phyloP scores from a whole-genome alignment of 1,140 invertebrate species.

The Bradysia coprophila region DNA sequence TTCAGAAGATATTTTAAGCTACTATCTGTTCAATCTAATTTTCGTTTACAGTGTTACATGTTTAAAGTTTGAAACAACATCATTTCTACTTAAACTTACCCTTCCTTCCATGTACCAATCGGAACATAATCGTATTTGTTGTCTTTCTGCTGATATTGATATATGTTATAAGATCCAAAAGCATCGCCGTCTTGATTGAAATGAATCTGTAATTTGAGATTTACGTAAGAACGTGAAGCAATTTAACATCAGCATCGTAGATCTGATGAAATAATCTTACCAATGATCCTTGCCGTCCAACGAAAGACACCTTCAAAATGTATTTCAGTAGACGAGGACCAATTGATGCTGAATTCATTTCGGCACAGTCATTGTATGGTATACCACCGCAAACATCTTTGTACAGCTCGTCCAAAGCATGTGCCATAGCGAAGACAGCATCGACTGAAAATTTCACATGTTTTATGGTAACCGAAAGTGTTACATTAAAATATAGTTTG shows the following conservation, averaged over 20 bases:
- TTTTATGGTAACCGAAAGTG: too few species aligned
- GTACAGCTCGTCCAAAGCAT: conserved; percentile 47
- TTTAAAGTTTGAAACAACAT: too few species aligned
- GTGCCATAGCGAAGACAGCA: conserved; percentile 71
- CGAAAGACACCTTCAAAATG: conserved; percentile 48
- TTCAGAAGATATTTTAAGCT: too few species aligned
- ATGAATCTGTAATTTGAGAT: conserved; percentile 3
- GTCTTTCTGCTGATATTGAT: conserved; percentile 38
- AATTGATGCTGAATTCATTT: conserved; percentile 27
- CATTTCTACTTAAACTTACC: too few species aligned
- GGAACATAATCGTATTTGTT: conserved; percentile 36
- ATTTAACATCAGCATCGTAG: too few species aligned
- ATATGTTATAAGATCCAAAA: conserved; percentile 47
- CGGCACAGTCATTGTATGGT: conserved; percentile 22
- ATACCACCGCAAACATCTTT: conserved; percentile 26
- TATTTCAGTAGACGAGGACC: conserved; percentile 28
- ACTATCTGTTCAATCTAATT: too few species aligned
- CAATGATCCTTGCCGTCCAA: conserved; percentile 35
- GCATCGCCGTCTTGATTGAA: conserved; percentile 46
- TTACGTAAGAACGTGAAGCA: too few species aligned
- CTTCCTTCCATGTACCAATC: conserved; percentile 41
- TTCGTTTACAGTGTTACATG: too few species aligned
- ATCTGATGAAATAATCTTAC: too few species aligned
- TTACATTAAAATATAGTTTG: too few species aligned
- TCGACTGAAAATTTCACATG: too few species aligned